These are phyloP conservation scores for Rhynchomys soricoides DNA, from an alignment of 2,113 vertebrate species.

Conservation along the genomic window DNA sequence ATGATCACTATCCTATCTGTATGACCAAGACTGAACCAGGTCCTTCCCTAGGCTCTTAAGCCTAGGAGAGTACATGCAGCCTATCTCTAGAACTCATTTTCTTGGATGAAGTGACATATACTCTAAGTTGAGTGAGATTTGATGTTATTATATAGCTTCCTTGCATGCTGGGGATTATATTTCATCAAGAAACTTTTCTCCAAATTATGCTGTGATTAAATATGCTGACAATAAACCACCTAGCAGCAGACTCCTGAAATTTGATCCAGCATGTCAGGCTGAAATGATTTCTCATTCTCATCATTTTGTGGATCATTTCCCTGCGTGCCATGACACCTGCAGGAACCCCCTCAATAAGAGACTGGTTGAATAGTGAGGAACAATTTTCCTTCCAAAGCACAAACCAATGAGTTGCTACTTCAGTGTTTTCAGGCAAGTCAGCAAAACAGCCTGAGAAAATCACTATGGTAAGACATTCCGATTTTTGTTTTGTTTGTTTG, in stretches of 20 bases:
- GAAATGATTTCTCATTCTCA: background rate
- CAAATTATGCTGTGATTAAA: background rate
- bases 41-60: background rate
- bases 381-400: background rate
- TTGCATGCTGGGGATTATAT: background rate
- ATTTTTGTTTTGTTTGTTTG: no score
- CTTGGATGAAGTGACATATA: background rate
- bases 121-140: background rate
- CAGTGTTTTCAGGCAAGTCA: background rate
- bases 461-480: background rate
- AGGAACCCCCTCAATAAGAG: background rate
- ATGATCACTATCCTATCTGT: background rate
- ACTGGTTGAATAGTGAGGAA: background rate
- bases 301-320: background rate
- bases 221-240: background rate
- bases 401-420: background rate
- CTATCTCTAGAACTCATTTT: background rate
- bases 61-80: background rate
- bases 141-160: background rate
- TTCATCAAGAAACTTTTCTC: background rate
- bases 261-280: background rate
- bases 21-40: background rate
- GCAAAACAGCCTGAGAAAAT: background rate
- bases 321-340: background rate
- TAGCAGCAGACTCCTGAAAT: background rate